Evolutionary conservation across 2,888 invertebrate genomes (phyloP).

Genomic region (Disparrhopalites patrizii): DNA sequence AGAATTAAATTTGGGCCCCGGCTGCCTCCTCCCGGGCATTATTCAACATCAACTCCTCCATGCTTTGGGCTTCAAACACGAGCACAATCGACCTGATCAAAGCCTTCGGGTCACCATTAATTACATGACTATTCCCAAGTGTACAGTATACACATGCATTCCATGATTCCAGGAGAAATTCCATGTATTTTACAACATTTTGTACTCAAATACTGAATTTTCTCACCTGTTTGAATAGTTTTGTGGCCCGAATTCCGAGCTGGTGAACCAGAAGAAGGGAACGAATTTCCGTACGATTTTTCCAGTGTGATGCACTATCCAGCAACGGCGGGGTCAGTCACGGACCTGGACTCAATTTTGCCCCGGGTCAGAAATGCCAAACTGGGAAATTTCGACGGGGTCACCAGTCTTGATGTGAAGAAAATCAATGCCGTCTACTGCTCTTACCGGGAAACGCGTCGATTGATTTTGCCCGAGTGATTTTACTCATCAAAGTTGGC

Average conservation of each 20-base stretch:
- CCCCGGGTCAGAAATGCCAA: not conserved
- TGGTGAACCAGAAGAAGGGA: not conserved
- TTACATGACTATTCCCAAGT: not conserved
- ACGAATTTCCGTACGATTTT: not conserved
- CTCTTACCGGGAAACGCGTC: no score
- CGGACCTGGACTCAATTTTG: not conserved
- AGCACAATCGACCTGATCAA: not conserved
- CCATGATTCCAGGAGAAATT: not conserved
- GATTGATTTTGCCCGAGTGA: no score
- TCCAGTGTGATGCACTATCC: constrained; percentile 1
- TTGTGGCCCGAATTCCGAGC: not conserved
- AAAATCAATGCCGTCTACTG: not conserved
- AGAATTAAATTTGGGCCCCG: not conserved
- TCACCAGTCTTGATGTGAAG: not conserved
- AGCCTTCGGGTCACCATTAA: not conserved
- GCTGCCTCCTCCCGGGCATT: not conserved
- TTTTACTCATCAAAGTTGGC: no score
- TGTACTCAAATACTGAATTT: not conserved
- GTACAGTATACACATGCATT: not conserved
- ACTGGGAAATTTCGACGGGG: not conserved
- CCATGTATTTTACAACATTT: not conserved
- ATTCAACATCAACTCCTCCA: constrained; percentile 1
- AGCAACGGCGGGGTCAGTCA: not conserved
- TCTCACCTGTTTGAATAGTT: no score
- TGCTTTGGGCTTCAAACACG: not conserved